Evolutionary conservation across 2,888 invertebrate genomes (phyloP), one percentile per base, ranked within the genome.

Genomic region (Laspeyria flexula): DNA sequence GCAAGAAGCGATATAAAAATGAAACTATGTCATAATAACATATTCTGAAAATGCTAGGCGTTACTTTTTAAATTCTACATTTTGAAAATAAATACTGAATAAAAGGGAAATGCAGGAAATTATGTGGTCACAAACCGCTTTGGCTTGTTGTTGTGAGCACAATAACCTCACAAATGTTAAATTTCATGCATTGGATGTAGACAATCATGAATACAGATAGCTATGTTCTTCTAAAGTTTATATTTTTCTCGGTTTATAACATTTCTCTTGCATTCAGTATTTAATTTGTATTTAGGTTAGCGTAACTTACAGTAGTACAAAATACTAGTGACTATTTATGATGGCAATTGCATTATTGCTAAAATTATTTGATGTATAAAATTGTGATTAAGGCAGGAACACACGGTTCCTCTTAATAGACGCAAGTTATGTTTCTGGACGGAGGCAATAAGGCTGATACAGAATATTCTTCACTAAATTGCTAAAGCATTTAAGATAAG

Each of bases 321-420:
- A 77, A 77, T 64, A 73, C 86, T 88, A 88, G 77, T 88, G 89
- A 89, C 89, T 88, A 87, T 85, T 64, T 61, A 75, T 65, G 75
- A 88, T 88, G 88, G 88, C 88, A 84, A 86, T 79, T 73, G 67
- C 63, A 62, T 67, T 63, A 56, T 66, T 58, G 65, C 61, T 66
- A 55, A 60, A 64, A 57, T 58, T 49, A 53, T 43, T 54, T 59
- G 48, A 50, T 51, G 37, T 46, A 55, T 52, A 63, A 51, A 43
- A 49, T 34, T 47, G 49, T 53, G 38, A 45, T 33, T 41, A 41
- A 33, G 29, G 38, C 41, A 39, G 38, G 38, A 39, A 35, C 40
- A 51, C 16, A 16, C 43, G 11, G 29, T 13, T 10, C 31, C 42
- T 29, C 37, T 16, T 13, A 35, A 29, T 2, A 33, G 41, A 52